Conservation (phyloP, 2,888 invertebrate genomes). For the Cheilosia grossa region DNA sequence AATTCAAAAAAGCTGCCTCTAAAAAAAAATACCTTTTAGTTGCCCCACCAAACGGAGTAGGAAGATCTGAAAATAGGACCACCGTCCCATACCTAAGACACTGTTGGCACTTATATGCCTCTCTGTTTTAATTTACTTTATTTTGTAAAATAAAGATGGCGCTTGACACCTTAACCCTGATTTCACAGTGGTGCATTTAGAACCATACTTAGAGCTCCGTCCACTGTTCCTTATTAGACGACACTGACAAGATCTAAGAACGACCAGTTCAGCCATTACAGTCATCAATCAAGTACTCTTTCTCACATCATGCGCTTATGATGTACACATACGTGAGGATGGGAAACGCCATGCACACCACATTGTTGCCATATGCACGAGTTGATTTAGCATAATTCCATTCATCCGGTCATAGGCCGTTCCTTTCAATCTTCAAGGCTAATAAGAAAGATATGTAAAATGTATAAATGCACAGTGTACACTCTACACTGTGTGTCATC, state of each 20-base stretch:
- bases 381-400: conserved; percentile 62
- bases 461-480: too few relatives aligned
- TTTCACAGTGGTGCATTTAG: too few relatives aligned
- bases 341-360: not conserved
- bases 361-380: conserved; percentile 14
- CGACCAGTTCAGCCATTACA: conserved; percentile 43
- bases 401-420: conserved; percentile 53
- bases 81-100: too few relatives aligned
- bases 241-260: conserved; percentile 35
- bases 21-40: too few relatives aligned
- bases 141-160: too few relatives aligned
- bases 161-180: too few relatives aligned
- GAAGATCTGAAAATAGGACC: too few relatives aligned
- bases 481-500: not conserved
- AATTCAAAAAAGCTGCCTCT: too few relatives aligned
- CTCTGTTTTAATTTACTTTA: too few relatives aligned
- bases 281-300: conserved; percentile 67
- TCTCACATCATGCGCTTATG: conserved; percentile 37
- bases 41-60: too few relatives aligned
- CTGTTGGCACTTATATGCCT: too few relatives aligned
- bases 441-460: not conserved
- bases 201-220: too few relatives aligned
- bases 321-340: conserved; percentile 6
- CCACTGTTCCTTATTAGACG: conserved; percentile 6
- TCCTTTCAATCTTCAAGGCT: not conserved